phyloP scores from a whole-genome alignment of 53 echinoderm and acorn worm species.

The Astropecten irregularis region DNA sequence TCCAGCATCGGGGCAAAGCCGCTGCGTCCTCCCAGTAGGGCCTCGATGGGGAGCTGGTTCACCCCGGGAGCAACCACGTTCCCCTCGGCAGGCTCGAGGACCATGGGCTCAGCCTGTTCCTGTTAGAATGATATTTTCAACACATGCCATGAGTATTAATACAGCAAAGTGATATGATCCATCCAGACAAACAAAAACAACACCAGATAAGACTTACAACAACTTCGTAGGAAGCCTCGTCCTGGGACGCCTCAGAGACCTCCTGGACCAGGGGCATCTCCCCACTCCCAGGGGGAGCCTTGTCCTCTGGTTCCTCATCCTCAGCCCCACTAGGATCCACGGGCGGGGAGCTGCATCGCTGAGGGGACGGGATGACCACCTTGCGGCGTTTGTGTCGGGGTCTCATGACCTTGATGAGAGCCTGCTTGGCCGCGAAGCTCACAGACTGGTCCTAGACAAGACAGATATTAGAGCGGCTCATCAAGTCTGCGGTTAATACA shows the following conservation, averaged over 20 bases:
- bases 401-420: slow-evolving; percentile 95
- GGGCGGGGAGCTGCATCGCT: slow-evolving; percentile 89
- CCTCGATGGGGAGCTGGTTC: slow-evolving; percentile 83
- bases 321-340: slow-evolving; percentile 65
- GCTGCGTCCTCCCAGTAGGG: slow-evolving; percentile 83
- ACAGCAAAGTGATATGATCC: too few relatives aligned
- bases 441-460: slow-evolving; percentile 77
- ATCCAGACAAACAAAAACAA: too few relatives aligned
- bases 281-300: slow-evolving; percentile 51
- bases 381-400: slow-evolving; percentile 87
- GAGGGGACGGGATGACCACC: slow-evolving; percentile 81
- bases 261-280: slow-evolving; percentile 61
- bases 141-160: too few relatives aligned
- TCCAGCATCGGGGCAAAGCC: slow-evolving; percentile 96
- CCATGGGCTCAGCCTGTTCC: slow-evolving; percentile 92
- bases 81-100: slow-evolving; percentile 73
- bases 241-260: slow-evolving; percentile 80
- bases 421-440: slow-evolving; percentile 98
- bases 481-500: too few relatives aligned
- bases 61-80: slow-evolving; percentile 58
- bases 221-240: slow-evolving; percentile 90
- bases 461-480: too few relatives aligned
- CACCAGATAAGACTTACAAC: slow-evolving; percentile 86
- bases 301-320: slow-evolving; percentile 61
- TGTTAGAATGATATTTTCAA: background rate